Evolutionary conservation across 2,888 invertebrate genomes (phyloP), one percentile per base, ranked within the genome.

Genomic region (Rhodophaea formosa): DNA sequence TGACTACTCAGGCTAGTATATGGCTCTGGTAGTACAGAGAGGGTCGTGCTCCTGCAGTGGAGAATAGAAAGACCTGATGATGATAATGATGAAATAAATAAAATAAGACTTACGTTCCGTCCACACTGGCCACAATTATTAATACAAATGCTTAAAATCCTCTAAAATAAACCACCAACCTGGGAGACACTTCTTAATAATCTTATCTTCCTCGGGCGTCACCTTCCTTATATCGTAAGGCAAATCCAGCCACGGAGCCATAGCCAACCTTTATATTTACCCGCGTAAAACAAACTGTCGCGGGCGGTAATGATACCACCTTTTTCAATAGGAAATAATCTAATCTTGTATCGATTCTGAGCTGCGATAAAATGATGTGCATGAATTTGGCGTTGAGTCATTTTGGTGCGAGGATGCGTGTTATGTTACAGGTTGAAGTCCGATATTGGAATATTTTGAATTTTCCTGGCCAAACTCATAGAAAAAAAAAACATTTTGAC

Each of bases 161-260:
- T 23, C 5, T 23, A 23, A 23, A 23, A 23, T 5, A 23, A 23
- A 59, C 59, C 62, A 84, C 86, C 67, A 74, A 90, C 90, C 90
- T 72, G 81, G 59, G 0, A 89, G 59, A 57, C 88, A 89, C 77
- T 86, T 90, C 62, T 80, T 83, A 35, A 89, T 84, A 1, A 83
- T 53, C 60, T 84, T 88, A 8, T 86, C 84, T 56, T 91, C 90
- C 12, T 89, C 89, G 0, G 78, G 59, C 0, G 80, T 75, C 29
- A 88, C 86, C 42, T 80, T 70, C 7, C 69, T 76, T 12, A 90
- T 84, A 47, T 86, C 80, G 54, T 83, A 88, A 0, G 89, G 89
- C 42, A 86, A 67, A 3, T 86, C 77, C 52, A 77, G 62, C 76
- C 77, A 78, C 1, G 88, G 86, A 51, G 86, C 75, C 89, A 90